A percentile compares a stretch with the other conserved stretches of the same genome.
phyloP scores from a whole-genome alignment of 1,140 invertebrate species.

The Plutomurus gul region DNA sequence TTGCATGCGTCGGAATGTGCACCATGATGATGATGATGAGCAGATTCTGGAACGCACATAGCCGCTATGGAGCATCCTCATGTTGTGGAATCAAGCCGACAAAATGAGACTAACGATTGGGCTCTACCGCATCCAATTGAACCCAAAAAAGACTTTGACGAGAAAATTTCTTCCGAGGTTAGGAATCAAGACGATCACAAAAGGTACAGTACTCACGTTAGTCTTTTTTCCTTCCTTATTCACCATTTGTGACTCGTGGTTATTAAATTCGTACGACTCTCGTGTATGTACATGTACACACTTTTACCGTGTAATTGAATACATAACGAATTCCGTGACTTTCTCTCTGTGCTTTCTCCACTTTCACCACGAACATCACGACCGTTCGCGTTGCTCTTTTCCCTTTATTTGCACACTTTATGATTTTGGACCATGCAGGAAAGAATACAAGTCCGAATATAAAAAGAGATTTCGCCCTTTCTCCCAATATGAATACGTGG shows the following conservation, averaged over 20 bases:
- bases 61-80: neutral
- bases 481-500: slow-evolving; percentile 75
- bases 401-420: neutral
- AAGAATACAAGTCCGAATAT: slow-evolving; percentile 71
- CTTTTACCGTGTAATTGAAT: too few species aligned
- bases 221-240: neutral
- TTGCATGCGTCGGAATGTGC: too few species aligned
- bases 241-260: too few species aligned
- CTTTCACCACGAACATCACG: neutral
- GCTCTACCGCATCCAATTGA: neutral
- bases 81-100: neutral
- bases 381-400: neutral
- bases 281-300: too few species aligned
- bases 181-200: neutral
- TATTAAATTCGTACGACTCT: too few species aligned
- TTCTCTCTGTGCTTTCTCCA: neutral
- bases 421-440: slow-evolving; percentile 46
- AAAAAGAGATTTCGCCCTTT: slow-evolving; percentile 80
- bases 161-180: neutral
- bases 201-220: neutral
- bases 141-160: slow-evolving; percentile 11
- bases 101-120: neutral
- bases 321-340: too few species aligned
- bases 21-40: neutral
- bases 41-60: slow-evolving; percentile 19